Base-by-base conservation (phyloP, 2,797 vertebrate genomes). In the Acipenser oxyrinchus region DNA sequence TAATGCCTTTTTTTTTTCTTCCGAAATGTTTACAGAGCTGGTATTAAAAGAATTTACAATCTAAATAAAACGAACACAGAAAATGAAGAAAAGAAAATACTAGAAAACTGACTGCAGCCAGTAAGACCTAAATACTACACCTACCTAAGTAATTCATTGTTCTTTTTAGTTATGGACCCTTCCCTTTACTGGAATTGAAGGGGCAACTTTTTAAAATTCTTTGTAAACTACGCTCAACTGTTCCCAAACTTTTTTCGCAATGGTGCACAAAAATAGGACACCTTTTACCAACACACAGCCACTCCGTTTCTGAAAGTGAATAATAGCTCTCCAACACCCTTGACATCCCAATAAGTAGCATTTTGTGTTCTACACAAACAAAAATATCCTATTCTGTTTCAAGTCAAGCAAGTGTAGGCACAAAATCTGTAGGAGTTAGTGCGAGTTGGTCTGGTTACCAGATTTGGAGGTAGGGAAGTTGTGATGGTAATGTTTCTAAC, bases 381-480 rank as follows among this genome's bases (percentile, higher is more conserved):
- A 1, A 37, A 5, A 37, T 37, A 37, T 37, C 37, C 37, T 37
- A 37, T 37, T 37, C 15, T 37, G 37, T 37, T 37, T 37, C 37
- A 37, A 37, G 37, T 37, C 37, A 37, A 37, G 37, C 37, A 37
- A 37, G 37, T 37, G 55, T 11, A 7, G 15, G 12, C 10, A 60
- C 6, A n/a, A 51, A 60, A 6, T 15, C n/a, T 15, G 12, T 15
- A 66, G 48, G 13, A 52, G 50, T 15, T 11, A 59, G 53, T 51
- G 49, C n/a, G 4, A 51, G 23, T 52, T 60, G 60, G 70, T 75
- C 23, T 51, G 58, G 60, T 74, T 74, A 50, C 6, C 51, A 70
- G 68, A 60, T 62, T 71, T 71, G 74, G 55, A 83, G 86, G 89
- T 89, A 88, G 84, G 83, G 77, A 60, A 75, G 84, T 84, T 86